Percentiles rank a stretch among this genome's conserved stretches.
phyloP scores from a whole-genome alignment of 2,888 invertebrate species.

The Octodonta nipae region DNA sequence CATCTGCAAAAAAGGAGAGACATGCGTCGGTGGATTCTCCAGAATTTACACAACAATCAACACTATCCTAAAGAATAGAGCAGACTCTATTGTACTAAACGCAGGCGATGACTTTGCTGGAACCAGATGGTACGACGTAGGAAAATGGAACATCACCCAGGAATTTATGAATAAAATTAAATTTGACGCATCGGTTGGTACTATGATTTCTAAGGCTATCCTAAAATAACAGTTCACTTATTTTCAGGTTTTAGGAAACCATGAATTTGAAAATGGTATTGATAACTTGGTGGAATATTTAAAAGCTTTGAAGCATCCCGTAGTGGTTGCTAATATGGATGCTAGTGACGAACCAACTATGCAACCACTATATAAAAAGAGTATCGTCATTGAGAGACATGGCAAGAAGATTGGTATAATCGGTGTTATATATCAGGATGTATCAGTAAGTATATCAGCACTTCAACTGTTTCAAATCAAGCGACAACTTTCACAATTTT shows the following conservation, averaged over 20 bases:
- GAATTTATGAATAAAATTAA: slow-evolving; percentile 59
- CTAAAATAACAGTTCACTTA: slow-evolving; percentile 1
- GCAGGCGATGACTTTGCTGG: slow-evolving; percentile 77
- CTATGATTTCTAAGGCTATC: slow-evolving; percentile 5
- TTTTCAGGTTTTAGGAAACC: slow-evolving; percentile 66
- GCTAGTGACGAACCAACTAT: slow-evolving; percentile 51
- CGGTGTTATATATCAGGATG: slow-evolving; percentile 58
- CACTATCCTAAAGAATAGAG: slow-evolving; percentile 28
- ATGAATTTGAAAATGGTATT: slow-evolving; percentile 71
- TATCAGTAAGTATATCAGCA: slow-evolving; percentile 38
- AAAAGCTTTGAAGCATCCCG: slow-evolving; percentile 46
- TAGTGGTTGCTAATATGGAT: slow-evolving; percentile 67
- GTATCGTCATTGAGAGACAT: slow-evolving; percentile 46
- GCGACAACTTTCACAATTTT: background rate
- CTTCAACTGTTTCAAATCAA: background rate
- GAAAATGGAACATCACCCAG: slow-evolving; percentile 57
- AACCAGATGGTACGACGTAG: slow-evolving; percentile 63
- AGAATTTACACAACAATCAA: slow-evolving; percentile 46
- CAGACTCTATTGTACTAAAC: slow-evolving; percentile 55
- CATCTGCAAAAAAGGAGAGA: slow-evolving; percentile 37
- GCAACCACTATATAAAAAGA: slow-evolving; percentile 48
- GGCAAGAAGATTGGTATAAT: slow-evolving; percentile 63
- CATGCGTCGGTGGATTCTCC: slow-evolving; percentile 51
- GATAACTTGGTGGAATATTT: slow-evolving; percentile 61
- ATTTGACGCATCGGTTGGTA: slow-evolving; percentile 60